phyloP scores from a whole-genome alignment of 2,888 invertebrate species.

The Platycnemis pennipes region DNA sequence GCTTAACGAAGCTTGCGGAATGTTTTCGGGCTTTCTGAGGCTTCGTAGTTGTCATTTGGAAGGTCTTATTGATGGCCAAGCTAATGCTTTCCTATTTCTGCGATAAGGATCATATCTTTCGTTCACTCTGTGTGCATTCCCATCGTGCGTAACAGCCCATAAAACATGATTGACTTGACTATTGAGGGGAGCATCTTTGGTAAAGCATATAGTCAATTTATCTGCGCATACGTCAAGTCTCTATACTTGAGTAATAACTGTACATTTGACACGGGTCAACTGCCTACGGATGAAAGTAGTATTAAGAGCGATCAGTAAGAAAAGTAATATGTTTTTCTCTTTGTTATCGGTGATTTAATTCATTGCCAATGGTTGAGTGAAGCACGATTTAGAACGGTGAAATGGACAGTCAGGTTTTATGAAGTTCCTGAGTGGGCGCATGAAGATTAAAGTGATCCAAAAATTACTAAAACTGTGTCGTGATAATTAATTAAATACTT shows the following conservation, averaged over 20 bases:
- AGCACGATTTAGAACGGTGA: too few relatives aligned
- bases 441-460: too few relatives aligned
- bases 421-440: too few relatives aligned
- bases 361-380: too few relatives aligned
- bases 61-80: constrained; percentile 7
- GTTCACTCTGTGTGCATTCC: background rate
- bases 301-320: too few relatives aligned
- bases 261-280: background rate
- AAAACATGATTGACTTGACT: background rate
- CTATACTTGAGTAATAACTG: background rate
- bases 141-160: background rate
- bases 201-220: background rate
- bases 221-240: background rate
- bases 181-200: background rate
- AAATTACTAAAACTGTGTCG: too few relatives aligned
- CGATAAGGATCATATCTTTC: constrained; percentile 5
- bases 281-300: too few relatives aligned
- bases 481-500: too few relatives aligned
- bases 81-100: background rate
- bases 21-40: background rate
- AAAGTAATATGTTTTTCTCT: too few relatives aligned
- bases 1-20: constrained; percentile 32
- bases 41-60: background rate
- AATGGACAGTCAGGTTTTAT: too few relatives aligned
- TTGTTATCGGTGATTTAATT: too few relatives aligned